Evolutionary conservation across 2,113 vertebrate genomes (phyloP), one percentile per base, ranked within the genome.

Genomic region (Suncus etruscus): DNA sequence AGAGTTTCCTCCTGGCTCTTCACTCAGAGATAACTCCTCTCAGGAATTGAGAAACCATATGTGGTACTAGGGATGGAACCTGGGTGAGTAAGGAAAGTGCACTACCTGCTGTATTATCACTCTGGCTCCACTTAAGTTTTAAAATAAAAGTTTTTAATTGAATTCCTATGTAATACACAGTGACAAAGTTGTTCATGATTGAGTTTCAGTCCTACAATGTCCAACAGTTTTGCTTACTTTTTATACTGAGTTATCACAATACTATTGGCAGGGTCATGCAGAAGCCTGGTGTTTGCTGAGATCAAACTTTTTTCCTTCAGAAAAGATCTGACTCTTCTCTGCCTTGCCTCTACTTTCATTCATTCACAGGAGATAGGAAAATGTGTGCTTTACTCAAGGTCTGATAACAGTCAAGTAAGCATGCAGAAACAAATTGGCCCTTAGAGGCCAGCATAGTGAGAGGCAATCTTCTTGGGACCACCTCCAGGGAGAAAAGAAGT

Each of bases 231-330:
- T 61, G 22, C 58, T 29, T 11, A 25, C 22, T 48, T 85, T 83
- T 61, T 29, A 73, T 75, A 20, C 4, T 91, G 20, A 84, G 29
- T 92, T 87, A 48, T 24, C 20, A 29, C 48, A 87, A 92, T 45
- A 39, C 22, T 32, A 77, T 18, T 73, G 47, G 47, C 50, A 85
- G 47, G 78, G 31, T 87, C 83, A 95, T 18, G 6, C 10, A 91
- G 58, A 14, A 70, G 65, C 12, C 5, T 77, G 86, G 70, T 48
- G 25, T 76, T 83, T 63, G 27, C 48, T 76, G 63, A 69, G 31
- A 91, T 14, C 68, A 83, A 54, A 50, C 72, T 83, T 78, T 61
- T n/a, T 45, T 48, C 20, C 32, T 86, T 87, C 32, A 51, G 58
- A 61, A 20, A 61, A 61, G 58, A 61, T 61, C 58, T 61, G 58